Base-by-base conservation (phyloP, 2,888 invertebrate genomes). In the Cybosia mesomella region DNA sequence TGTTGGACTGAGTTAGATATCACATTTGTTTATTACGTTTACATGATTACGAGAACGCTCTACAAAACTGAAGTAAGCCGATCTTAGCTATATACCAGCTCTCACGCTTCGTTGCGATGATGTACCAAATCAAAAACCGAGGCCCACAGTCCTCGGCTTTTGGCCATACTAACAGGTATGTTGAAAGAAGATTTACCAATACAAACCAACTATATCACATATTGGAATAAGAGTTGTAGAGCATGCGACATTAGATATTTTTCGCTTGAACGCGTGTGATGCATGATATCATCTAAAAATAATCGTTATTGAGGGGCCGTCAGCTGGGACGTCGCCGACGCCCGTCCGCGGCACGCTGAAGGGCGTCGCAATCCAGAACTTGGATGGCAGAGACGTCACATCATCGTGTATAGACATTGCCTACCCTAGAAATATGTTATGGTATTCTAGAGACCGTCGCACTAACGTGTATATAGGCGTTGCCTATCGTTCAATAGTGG, bases 221-320 rank as follows among this genome's bases (percentile, higher is more conserved):
- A 43, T 43, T 18, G 43, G 43, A 18, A 43, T 39, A 58, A 34
- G 13, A 58, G 32, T 58, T 34, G 10, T 39, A 15, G 2, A 22
- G 39, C 32, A 15, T 22, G 15, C 39, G 22, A 24, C 57, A 64
- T 36, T 10, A 49, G 49, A 49, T 55, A 22, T 55, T 55, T 55
- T 24, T 55, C 55, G 24, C 55, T 13, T 55, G 49, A 1, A 53
- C 28, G 49, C 36, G 28, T 62, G 61, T 66, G 68, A 70, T 70
- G 66, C 61, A 70, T 59, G 55, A 59, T 69, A 59, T 21, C 71
- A 32, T 58, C 70, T 79, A 79, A 68, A 72, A 73, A 79, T 79
- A 79, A 67, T 68, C 55, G 67, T 70, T 70, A 71, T 77, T 78
- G 74, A 79, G 73, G 68, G 70, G 59, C 13, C 66, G 57, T 49